A percentile compares a stretch with the other conserved stretches of the same genome.
Evolutionary conservation across 2,113 vertebrate genomes (phyloP).

Genomic region (Mystacornis crossleyi): DNA sequence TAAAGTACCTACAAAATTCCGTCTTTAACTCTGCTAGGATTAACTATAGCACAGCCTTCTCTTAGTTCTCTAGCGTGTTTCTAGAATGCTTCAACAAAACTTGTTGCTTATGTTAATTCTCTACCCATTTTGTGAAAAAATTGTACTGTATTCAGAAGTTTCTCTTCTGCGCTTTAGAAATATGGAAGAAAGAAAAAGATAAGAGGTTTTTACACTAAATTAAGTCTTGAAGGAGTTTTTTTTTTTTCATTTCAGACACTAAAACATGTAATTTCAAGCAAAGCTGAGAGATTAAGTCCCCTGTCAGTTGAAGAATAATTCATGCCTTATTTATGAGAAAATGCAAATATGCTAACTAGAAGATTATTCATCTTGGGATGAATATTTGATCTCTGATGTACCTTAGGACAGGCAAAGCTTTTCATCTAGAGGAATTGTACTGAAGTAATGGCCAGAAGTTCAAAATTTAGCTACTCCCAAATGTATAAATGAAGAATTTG

Average conservation of each 20-base stretch:
- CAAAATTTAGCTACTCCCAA: not conserved
- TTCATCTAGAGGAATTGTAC: not conserved
- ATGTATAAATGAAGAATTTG: not conserved
- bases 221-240: not conserved
- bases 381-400: conserved; percentile 20
- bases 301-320: conserved; percentile 4
- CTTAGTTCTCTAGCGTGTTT: not conserved
- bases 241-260: not conserved
- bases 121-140: not conserved
- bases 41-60: not conserved
- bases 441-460: not conserved
- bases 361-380: conserved; percentile 1
- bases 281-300: not conserved
- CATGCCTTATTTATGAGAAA: conserved; percentile 42
- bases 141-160: not conserved
- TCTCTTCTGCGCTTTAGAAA: not conserved
- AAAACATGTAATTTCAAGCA: not conserved
- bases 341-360: conserved; percentile 10
- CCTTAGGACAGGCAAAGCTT: not conserved
- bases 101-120: not conserved
- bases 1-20: not conserved
- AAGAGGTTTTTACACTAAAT: not conserved
- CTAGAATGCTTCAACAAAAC: not conserved
- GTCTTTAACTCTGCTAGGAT: not conserved
- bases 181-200: not conserved